phyloP scores from a whole-genome alignment of 2,888 invertebrate genomes.

The Spilosoma lubricipeda region DNA sequence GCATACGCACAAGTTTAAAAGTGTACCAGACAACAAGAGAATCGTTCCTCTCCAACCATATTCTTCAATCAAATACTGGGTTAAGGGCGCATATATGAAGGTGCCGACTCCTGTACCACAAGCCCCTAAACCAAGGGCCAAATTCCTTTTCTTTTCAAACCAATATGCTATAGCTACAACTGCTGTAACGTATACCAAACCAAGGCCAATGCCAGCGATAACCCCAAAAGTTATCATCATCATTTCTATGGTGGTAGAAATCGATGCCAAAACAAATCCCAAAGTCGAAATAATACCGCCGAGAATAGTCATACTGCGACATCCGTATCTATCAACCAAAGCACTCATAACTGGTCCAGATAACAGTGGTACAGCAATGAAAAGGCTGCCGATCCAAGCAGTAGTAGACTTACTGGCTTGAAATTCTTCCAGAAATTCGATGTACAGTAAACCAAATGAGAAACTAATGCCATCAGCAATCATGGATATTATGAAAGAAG shows the following conservation, averaged over 20 bases:
- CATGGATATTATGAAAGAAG: slow-evolving; percentile 94
- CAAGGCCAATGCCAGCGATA: slow-evolving; percentile 93
- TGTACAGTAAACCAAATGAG: slow-evolving; percentile 95
- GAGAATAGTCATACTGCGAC: slow-evolving; percentile 90
- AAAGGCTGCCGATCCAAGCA: slow-evolving; percentile 95
- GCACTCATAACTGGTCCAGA: slow-evolving; percentile 94
- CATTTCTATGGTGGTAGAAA: slow-evolving; percentile 90
- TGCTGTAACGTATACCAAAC: slow-evolving; percentile 94
- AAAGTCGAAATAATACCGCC: slow-evolving; percentile 90
- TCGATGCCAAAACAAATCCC: slow-evolving; percentile 92
- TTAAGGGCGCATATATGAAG: slow-evolving; percentile 94
- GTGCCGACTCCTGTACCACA: slow-evolving; percentile 97
- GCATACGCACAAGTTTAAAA: slow-evolving; percentile 94
- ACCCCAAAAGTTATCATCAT: slow-evolving; percentile 95
- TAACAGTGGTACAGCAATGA: slow-evolving; percentile 95
- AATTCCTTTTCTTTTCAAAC: slow-evolving; percentile 94
- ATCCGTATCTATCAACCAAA: slow-evolving; percentile 95
- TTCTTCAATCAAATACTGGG: slow-evolving; percentile 91
- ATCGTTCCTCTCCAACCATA: slow-evolving; percentile 96
- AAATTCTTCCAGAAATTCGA: slow-evolving; percentile 93
- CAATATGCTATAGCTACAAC: slow-evolving; percentile 97
- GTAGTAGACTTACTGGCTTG: slow-evolving; percentile 93
- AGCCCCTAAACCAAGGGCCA: slow-evolving; percentile 95
- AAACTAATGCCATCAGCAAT: slow-evolving; percentile 97
- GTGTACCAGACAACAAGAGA: slow-evolving; percentile 92